Conservation (phyloP, 2,797 vertebrate species). For the Australoheros facetus region DNA sequence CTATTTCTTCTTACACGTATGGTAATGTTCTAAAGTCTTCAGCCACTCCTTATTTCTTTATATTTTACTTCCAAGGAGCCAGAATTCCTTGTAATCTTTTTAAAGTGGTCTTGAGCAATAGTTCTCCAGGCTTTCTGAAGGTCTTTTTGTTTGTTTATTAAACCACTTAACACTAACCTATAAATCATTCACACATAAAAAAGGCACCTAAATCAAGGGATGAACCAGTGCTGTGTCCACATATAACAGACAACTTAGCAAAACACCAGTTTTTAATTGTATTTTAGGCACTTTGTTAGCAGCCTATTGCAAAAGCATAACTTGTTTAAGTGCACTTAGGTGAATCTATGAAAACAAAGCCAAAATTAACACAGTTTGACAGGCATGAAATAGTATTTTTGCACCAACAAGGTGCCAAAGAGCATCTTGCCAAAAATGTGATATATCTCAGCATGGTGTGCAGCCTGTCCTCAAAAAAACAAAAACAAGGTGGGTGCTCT, state of each 20-base stretch:
- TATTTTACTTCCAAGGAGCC: background rate
- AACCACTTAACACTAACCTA: background rate
- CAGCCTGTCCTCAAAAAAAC: too few species aligned
- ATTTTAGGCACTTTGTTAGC: too few species aligned
- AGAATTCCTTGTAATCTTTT: background rate
- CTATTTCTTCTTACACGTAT: background rate
- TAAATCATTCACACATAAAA: background rate
- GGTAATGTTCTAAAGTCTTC: background rate
- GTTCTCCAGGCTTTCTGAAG: background rate
- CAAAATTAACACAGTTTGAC: too few species aligned
- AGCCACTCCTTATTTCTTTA: background rate
- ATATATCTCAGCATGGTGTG: too few species aligned
- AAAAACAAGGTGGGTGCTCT: background rate
- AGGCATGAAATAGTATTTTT: too few species aligned
- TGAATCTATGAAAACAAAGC: too few species aligned
- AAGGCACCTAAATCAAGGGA: background rate
- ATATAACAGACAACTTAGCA: background rate
- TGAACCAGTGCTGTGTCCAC: background rate
- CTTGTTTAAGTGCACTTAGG: too few species aligned
- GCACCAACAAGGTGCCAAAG: too few species aligned
- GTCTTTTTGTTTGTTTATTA: background rate
- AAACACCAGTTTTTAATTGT: background rate
- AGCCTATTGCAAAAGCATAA: background rate
- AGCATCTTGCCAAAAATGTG: too few species aligned
- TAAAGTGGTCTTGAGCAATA: background rate